Base-by-base conservation (phyloP, 2,888 invertebrate species). In the Cephalotes varians region DNA sequence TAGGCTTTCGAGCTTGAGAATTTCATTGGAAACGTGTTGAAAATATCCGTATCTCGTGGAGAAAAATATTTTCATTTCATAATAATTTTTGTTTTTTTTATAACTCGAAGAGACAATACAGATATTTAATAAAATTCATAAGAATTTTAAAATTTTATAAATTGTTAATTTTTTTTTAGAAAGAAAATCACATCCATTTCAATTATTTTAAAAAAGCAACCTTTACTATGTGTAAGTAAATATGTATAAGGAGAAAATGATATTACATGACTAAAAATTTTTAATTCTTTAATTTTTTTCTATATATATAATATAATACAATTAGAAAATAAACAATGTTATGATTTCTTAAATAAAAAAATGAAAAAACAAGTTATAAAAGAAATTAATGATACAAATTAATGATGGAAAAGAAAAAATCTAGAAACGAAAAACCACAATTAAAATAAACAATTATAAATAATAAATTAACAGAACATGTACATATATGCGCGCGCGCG, bases 141-240 rank as follows among this genome's bases (percentile, higher is more conserved):
- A 69, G 15, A 51, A 31, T 51, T 49, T 18, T 51, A 15, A 69
- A 69, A 51, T 34, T 34, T 54, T 54, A 25, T 69, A 54, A 51
- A 51, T 51, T 10, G 15, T 71, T 44, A 64, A 44, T 15, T 40
- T 25, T 0, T 37, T 54, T 40, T n/a, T n/a, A n/a, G 34, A n/a
- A 49, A 21, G 54, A 2, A 51, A 6, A 4, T 51, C 10, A 47
- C 12, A 31, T 5, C 3, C 18, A 67, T 72, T 56, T 40, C 4
- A 40, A 56, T 28, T 37, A 18, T 34, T 40, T 28, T 25, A 12
- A n/a, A 34, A 54, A 25, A 2, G 1, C 9, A 15, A 1, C 7
- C 15, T 40, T 40, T 25, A 5, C n/a, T 25, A 4, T 34, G n/a
- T n/a, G 1, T 25, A 69, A 51, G 0, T 18, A 64, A 64, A 64